phyloP scores from a whole-genome alignment of 2,888 invertebrate species.

The Temnothorax unifasciatus region DNA sequence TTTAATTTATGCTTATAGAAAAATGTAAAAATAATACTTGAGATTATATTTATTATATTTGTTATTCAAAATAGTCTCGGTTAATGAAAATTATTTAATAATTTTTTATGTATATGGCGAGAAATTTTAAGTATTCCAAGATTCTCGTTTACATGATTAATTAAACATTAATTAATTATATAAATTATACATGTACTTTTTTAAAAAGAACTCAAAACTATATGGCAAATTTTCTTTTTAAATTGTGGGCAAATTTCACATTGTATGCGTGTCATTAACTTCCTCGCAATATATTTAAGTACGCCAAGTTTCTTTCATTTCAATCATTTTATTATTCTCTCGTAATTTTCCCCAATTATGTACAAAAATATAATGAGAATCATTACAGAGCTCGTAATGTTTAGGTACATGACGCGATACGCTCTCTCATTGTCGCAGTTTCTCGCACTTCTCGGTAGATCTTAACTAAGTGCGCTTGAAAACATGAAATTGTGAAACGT shows the following conservation, averaged over 20 bases:
- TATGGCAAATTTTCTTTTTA: neutral
- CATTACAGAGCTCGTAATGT: conserved; percentile 81
- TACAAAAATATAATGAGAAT: conserved; percentile 85
- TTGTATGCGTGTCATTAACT: neutral
- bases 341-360: conserved; percentile 82
- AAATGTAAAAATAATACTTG: neutral
- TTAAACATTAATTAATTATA: neutral
- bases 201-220: neutral
- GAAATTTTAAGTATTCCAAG: neutral
- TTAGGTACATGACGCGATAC: conserved; percentile 79
- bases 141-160: neutral
- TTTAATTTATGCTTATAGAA: neutral
- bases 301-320: conserved; percentile 34
- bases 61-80: neutral
- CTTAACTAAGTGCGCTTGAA: conserved; percentile 50
- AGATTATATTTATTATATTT: neutral
- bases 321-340: conserved; percentile 78
- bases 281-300: neutral
- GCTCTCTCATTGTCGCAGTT: conserved; percentile 63
- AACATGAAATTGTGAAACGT: conserved; percentile 53
- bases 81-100: neutral
- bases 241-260: neutral
- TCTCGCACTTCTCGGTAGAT: conserved; percentile 52
- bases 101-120: neutral
- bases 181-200: neutral